Evolutionary conservation across 1,140 invertebrate genomes (phyloP).

Genomic region (Spodoptera frugiperda): DNA sequence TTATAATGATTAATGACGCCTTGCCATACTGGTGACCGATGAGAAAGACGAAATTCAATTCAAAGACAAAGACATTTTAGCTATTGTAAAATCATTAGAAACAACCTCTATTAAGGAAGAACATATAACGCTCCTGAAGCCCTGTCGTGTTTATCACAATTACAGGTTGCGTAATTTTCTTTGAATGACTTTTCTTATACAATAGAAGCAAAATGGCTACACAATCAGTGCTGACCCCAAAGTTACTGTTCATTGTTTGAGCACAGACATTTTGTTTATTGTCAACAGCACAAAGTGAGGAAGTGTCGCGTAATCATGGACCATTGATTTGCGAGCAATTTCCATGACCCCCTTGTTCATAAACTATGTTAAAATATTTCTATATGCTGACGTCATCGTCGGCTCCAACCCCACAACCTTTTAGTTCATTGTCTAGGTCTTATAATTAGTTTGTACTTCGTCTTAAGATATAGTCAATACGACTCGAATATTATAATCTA

Average conservation of each 20-base stretch:
- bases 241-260: conserved; percentile 42
- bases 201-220: conserved; percentile 16
- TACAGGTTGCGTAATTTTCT: background rate
- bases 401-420: background rate
- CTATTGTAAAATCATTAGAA: too few relatives aligned
- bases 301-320: conserved; percentile 62
- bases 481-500: too few relatives aligned
- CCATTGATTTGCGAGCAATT: conserved; percentile 55
- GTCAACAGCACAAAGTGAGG: conserved; percentile 68
- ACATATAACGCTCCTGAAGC: too few relatives aligned
- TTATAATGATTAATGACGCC: too few relatives aligned
- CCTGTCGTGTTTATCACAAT: background rate
- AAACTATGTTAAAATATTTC: conserved; percentile 18
- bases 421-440: conserved; percentile 35
- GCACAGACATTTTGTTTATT: conserved; percentile 41
- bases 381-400: background rate
- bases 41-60: too few relatives aligned
- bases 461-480: too few relatives aligned
- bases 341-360: conserved; percentile 36
- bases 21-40: too few relatives aligned
- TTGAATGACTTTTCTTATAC: conserved; percentile 16
- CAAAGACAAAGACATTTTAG: too few relatives aligned
- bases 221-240: conserved; percentile 43
- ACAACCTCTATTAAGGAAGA: too few relatives aligned
- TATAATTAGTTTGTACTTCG: background rate